phyloP scores from a whole-genome alignment of 2,888 invertebrate species.

The Noctua janthe region DNA sequence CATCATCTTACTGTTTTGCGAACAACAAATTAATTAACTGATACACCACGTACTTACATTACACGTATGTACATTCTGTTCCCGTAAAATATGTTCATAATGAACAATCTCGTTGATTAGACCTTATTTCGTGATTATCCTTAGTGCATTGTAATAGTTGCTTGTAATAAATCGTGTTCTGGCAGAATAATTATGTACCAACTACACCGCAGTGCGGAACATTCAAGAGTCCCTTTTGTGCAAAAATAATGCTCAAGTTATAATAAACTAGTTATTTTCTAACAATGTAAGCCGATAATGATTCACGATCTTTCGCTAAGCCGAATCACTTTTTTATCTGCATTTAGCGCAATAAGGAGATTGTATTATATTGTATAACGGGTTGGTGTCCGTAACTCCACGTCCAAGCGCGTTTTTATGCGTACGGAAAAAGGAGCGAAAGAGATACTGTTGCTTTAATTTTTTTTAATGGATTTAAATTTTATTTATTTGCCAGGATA shows the following conservation, averaged over 20 bases:
- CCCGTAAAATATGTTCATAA: neutral
- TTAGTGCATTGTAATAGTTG: neutral
- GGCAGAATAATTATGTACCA: conserved; percentile 25
- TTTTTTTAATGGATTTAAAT: too few species aligned
- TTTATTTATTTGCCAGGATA: too few species aligned
- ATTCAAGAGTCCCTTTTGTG: neutral
- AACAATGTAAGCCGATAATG: neutral
- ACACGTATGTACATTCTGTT: neutral
- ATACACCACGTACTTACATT: neutral
- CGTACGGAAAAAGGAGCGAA: too few species aligned
- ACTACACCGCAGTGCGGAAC: conserved; percentile 38
- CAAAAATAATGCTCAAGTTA: neutral
- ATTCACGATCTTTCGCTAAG: neutral
- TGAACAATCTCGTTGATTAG: neutral
- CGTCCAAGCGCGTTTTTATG: too few species aligned
- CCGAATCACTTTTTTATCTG: neutral
- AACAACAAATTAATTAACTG: neutral
- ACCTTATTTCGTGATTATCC: neutral
- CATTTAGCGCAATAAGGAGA: conserved; percentile 17
- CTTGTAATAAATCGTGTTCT: conserved; percentile 41
- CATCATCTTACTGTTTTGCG: neutral
- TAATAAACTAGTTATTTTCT: conserved; percentile 23
- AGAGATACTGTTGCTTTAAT: too few species aligned
- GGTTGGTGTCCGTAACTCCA: too few species aligned
- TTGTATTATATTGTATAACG: too few species aligned